Base-by-base conservation (phyloP, 2,888 invertebrate genomes). In the Panzeria rudis region DNA sequence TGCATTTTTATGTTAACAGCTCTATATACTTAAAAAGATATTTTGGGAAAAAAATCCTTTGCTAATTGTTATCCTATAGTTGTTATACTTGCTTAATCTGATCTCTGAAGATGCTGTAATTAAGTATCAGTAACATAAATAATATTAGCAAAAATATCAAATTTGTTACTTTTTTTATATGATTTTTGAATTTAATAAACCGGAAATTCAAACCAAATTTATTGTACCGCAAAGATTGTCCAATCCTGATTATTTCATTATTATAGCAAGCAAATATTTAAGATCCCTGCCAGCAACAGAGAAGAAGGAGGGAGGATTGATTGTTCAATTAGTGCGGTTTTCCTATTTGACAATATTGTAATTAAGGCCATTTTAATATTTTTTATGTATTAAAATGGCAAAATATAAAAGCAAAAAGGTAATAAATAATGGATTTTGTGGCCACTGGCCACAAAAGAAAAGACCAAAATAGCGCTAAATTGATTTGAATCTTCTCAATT, bases 311-410 rank as follows among this genome's bases (percentile, higher is more conserved):
- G 5, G 29, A n/a, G n/a, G n/a, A n/a, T 41, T 66, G 72, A 83
- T 86, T 86, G 87, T 85, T 86, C 87, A 87, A 87, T 87, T 87
- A 86, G 86, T 87, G 87, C 71, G 87, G 86, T 87, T 87, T 86
- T 61, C 9, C 13, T 54, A 77, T 72, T 64, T 81, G 84, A 84
- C 84, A 84, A 73, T 81, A 81, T 73, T 77, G 41, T 68, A 81
- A 77, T 73, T 77, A 62, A 52, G 64, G 20, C 8, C 56, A 64
- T 47, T 68, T 68, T 25, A 13, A 17, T 11, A 6, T 38, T 17
- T 2, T 23, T 13, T 44, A 23, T n/a, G n/a, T 35, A 59, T 35
- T 9, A 75, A 77, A 47, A 59, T 35, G 68, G 23, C 11, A 7
- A 38, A 38, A 47, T n/a, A 13, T n/a, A 35, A 52, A 64, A 23